These are phyloP conservation scores for Drosophila pseudoobscura DNA, from an alignment of 1,140 invertebrate genomes.

Conservation along the genomic window DNA sequence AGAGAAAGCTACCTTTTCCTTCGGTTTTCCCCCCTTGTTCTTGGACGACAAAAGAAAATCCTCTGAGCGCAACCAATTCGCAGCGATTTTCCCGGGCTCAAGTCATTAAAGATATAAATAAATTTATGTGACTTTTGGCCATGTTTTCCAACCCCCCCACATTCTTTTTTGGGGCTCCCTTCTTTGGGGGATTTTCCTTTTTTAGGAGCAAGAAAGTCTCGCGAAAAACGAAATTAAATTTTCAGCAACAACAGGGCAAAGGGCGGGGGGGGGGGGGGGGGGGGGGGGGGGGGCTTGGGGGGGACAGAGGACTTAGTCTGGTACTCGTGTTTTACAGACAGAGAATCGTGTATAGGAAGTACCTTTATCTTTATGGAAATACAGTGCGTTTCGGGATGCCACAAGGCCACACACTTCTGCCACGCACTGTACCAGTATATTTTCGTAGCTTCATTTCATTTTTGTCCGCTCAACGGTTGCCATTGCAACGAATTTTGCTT, in stretches of 20 bases:
- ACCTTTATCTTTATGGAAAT: neutral
- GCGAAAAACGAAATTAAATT: conserved; percentile 43
- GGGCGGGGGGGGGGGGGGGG: no score
- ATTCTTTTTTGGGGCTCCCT: neutral
- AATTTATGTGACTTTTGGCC: conserved; percentile 81
- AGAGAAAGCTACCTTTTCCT: neutral
- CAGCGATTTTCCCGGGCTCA: conserved; percentile 72
- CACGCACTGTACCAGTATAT: conserved; percentile 19
- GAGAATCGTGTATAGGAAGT: neutral
- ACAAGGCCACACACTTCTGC: neutral
- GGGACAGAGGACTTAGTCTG: no score
- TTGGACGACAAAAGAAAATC: conserved; percentile 43
- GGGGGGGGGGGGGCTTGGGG: no score
- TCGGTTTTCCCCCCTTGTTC: conserved; percentile 16
- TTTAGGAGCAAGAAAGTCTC: neutral
- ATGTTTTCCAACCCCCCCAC: conserved; percentile 44
- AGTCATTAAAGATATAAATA: conserved; percentile 83
- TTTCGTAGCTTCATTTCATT: conserved; percentile 19
- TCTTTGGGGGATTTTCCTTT: conserved; percentile 3
- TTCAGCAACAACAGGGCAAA: conserved; percentile 12
- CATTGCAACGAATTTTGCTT: conserved; percentile 61
- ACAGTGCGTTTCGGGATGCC: neutral
- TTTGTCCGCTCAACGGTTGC: conserved; percentile 41
- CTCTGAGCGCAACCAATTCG: conserved; percentile 62
- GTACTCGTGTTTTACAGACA: neutral